phyloP scores from a whole-genome alignment of 2,113 vertebrate species.

The Ceratotherium simum region DNA sequence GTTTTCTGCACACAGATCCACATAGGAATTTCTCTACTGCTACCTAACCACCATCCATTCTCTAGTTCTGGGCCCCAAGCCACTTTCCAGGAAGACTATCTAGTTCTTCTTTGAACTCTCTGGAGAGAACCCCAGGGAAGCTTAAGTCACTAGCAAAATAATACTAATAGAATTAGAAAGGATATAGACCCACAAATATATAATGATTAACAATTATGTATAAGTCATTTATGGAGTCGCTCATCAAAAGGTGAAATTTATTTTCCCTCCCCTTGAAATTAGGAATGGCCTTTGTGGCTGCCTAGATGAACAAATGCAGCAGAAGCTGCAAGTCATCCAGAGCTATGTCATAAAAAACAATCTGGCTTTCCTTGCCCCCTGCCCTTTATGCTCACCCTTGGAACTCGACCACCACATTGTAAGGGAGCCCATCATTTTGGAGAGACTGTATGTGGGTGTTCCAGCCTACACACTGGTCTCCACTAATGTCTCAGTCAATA shows the following conservation, averaged over 20 bases:
- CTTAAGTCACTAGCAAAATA: background rate
- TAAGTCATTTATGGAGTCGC: background rate
- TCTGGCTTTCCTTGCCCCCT: background rate
- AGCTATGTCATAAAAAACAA: background rate
- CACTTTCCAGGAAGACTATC: background rate
- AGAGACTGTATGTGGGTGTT: background rate
- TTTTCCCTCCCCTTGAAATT: background rate
- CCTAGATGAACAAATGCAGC: background rate
- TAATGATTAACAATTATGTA: background rate
- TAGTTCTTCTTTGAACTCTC: background rate
- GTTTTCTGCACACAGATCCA: background rate
- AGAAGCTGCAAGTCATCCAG: background rate
- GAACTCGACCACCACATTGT: background rate
- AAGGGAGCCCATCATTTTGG: background rate
- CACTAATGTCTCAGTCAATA: background rate
- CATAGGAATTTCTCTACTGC: background rate
- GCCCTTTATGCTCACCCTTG: background rate
- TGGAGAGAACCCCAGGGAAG: background rate
- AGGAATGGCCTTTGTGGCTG: background rate
- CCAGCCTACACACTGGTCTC: background rate
- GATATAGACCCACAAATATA: background rate
- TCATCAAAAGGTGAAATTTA: background rate
- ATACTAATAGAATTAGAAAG: slow-evolving; percentile 19
- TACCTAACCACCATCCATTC: background rate
- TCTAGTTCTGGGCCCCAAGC: background rate